A percentile compares a stretch with the other conserved stretches of the same genome.
Conservation (phyloP, 2,888 invertebrate species). For the Marronus borbonicus region DNA sequence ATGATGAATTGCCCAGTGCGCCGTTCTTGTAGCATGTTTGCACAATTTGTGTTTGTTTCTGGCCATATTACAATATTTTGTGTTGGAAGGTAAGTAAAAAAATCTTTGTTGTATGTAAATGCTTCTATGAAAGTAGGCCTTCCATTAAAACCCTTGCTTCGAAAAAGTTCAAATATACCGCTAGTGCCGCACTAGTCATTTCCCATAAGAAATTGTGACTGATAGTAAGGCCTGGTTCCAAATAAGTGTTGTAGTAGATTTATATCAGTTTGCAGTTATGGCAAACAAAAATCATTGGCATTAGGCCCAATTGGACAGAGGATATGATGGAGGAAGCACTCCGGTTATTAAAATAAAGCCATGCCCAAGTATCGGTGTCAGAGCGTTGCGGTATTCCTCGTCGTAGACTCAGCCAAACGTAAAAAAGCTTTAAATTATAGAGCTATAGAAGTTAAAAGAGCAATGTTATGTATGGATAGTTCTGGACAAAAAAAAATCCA, state of each 20-base stretch:
- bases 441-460: background rate
- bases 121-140: too few relatives aligned
- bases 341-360: background rate
- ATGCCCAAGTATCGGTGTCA: background rate
- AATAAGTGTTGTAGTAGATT: background rate
- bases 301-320: background rate
- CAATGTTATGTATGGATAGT: too few relatives aligned
- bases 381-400: background rate
- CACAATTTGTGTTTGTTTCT: too few relatives aligned
- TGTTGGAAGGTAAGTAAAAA: too few relatives aligned
- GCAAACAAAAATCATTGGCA: background rate
- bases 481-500: too few relatives aligned
- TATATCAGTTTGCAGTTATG: background rate
- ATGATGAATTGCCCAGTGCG: too few relatives aligned
- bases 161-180: too few relatives aligned
- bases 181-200: background rate
- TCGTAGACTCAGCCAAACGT: background rate
- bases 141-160: too few relatives aligned
- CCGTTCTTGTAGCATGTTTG: too few relatives aligned
- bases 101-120: too few relatives aligned
- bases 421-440: background rate
- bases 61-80: too few relatives aligned
- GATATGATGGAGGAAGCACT: background rate
- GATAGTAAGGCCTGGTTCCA: background rate
- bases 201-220: background rate